A percentile compares a stretch with the other conserved stretches of the same genome.
Evolutionary conservation across 2,797 vertebrate species (phyloP).

Genomic region (Galaxias olidus): DNA sequence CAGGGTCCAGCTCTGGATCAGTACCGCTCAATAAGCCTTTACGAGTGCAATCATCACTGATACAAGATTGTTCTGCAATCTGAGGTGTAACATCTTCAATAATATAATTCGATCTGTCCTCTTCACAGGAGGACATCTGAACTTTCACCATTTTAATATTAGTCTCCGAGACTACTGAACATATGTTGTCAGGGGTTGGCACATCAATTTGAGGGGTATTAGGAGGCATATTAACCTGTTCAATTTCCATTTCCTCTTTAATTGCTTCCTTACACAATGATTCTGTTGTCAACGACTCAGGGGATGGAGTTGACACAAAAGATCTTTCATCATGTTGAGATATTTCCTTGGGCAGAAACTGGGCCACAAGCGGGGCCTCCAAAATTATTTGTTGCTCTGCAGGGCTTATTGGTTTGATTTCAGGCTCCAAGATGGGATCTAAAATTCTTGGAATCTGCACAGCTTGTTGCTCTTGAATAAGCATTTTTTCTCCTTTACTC

Average conservation of each 20-base stretch:
- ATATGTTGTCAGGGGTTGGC: constrained; percentile 47
- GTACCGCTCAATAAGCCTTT: constrained; percentile 71
- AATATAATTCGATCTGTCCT: constrained; percentile 52
- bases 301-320: constrained; percentile 22
- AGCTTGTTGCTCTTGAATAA: constrained; percentile 71
- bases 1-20: constrained; percentile 61
- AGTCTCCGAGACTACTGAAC: constrained; percentile 60
- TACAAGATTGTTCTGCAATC: constrained; percentile 62
- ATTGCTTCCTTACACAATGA: constrained; percentile 49
- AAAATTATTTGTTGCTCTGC: constrained; percentile 48
- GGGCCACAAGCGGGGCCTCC: constrained; percentile 43
- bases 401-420: constrained; percentile 77
- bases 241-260: constrained; percentile 57
- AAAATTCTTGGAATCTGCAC: constrained; percentile 64
- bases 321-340: constrained; percentile 51
- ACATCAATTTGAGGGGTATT: constrained; percentile 45
- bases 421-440: constrained; percentile 68
- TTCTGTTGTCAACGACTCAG: constrained; percentile 32
- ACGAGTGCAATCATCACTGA: constrained; percentile 71
- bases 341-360: constrained; percentile 34
- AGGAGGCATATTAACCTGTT: constrained; percentile 24
- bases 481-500: constrained; percentile 69
- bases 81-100: constrained; percentile 58
- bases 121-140: constrained; percentile 48
- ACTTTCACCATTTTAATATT: constrained; percentile 36